Conservation (phyloP, 2,797 vertebrate genomes). For the Acropternis orthonyx region DNA sequence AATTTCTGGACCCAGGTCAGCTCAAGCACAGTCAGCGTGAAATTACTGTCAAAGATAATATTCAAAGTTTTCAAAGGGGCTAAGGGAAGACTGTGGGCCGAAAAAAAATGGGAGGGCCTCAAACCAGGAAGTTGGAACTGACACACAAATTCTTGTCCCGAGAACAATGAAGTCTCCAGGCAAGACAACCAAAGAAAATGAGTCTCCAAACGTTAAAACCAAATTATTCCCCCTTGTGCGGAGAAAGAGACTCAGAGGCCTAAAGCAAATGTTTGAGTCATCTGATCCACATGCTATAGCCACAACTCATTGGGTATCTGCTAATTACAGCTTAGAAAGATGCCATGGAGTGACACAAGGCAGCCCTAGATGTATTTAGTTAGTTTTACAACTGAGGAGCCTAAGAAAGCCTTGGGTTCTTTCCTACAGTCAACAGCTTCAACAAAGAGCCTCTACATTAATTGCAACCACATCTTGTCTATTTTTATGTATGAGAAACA, state of each 20-base stretch:
- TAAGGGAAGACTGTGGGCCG: neutral
- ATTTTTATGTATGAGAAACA: slow-evolving; percentile 28
- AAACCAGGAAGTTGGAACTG: neutral
- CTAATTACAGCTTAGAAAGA: slow-evolving; percentile 52
- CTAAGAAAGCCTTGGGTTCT: slow-evolving; percentile 22
- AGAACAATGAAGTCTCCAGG: neutral
- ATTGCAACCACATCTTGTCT: slow-evolving; percentile 41
- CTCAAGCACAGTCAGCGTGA: neutral
- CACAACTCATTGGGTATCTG: slow-evolving; percentile 31
- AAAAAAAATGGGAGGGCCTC: neutral
- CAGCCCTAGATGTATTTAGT: neutral
- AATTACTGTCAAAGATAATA: neutral
- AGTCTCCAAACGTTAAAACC: neutral
- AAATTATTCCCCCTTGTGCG: neutral
- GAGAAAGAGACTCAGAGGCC: neutral
- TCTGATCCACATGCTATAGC: neutral
- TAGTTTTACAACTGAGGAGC: slow-evolving; percentile 20
- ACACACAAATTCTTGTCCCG: neutral
- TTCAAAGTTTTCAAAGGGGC: neutral
- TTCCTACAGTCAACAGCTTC: slow-evolving; percentile 29
- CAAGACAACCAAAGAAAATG: neutral
- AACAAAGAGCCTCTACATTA: slow-evolving; percentile 31
- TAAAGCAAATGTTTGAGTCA: slow-evolving; percentile 34
- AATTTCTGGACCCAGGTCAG: neutral
- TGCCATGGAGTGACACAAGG: slow-evolving; percentile 6